Base-by-base conservation (phyloP, 2,113 vertebrate species). In the Python bivittatus region DNA sequence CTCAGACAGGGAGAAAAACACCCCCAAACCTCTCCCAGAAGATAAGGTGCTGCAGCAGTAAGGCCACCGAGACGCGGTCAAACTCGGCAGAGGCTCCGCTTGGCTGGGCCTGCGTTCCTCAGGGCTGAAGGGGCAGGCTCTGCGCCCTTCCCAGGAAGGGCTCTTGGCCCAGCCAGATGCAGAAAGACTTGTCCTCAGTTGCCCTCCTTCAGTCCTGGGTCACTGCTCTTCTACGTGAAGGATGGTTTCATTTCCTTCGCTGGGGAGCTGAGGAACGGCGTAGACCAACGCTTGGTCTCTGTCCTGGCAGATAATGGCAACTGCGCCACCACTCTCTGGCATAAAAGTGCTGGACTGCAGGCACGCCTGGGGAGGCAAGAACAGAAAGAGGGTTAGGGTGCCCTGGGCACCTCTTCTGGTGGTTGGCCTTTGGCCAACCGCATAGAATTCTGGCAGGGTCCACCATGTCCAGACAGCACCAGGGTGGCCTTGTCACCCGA, bases 261-360 rank as follows among this genome's bases (percentile, higher is more conserved):
- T 94, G 0, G 58, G 27, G 0, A 92, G 93, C 0, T 93, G 93
- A 12, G 97, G 94, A 23, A 96, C 94, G 0, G 97, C 83, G 0
- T 97, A 98, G 15, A 98, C 79, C 93, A 97, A 95, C 0, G 97
- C 95, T 1, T 93, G 95, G 6, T 96, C 95, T 38, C 97, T 97
- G 12, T 97, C 97, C 72, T 96, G 97, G 20, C 97, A 98, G 95
- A 98, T 97, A 92, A 98, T 97, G 56, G 98, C 94, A 60, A 98
- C 97, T 0, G 97, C 96, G 27, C 96, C 93, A 0, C 96, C 92
- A 0, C 88, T 92, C 0, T 97, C 96, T 0, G 97, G 90, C 38
- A 95, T 85, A 0, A 94, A 91, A 0, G 94, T 89, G 6, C 90
- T 95, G 0, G 95, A 96, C 95, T 98, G 97, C 0, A 97, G 25